These are phyloP conservation scores for Lasioglossum figueresi DNA, from an alignment of 2,888 invertebrate species.

Conservation along the genomic window DNA sequence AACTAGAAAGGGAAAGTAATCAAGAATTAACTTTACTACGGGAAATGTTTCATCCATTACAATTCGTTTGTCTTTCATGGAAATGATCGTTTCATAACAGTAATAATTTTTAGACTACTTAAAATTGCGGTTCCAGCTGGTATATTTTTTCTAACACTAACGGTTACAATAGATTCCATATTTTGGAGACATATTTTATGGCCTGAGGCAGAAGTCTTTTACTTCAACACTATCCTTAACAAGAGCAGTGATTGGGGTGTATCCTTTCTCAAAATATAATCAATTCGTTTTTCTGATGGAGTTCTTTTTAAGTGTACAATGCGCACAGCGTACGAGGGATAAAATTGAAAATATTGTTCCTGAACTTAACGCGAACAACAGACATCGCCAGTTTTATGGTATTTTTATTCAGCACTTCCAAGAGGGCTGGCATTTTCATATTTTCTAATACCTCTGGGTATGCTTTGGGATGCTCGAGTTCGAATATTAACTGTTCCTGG, in stretches of 20 bases:
- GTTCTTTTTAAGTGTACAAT: neutral
- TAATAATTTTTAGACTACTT: constrained; percentile 86
- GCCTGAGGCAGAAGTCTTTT: constrained; percentile 99
- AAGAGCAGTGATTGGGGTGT: constrained; percentile 98
- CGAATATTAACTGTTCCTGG: constrained; percentile 89
- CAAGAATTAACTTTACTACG: constrained; percentile 16
- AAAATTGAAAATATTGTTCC: constrained; percentile 10
- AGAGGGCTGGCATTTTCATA: constrained; percentile 94
- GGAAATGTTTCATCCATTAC: constrained; percentile 15
- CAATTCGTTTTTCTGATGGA: neutral
- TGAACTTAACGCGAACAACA: constrained; percentile 83
- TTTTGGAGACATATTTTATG: constrained; percentile 96
- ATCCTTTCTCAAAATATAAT: constrained; percentile 87
- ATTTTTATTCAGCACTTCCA: constrained; percentile 98
- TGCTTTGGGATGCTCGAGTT: constrained; percentile 89
- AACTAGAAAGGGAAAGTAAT: constrained; percentile 9
- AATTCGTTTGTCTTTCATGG: neutral
- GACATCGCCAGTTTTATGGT: constrained; percentile 98
- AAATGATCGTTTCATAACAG: constrained; percentile 51
- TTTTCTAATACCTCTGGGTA: constrained; percentile 91
- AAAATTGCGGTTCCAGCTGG: constrained; percentile 91
- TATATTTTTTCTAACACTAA: constrained; percentile 87
- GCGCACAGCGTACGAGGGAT: neutral
- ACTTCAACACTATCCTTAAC: constrained; percentile 97
- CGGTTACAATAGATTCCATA: constrained; percentile 94